phyloP scores from a whole-genome alignment of 2,797 vertebrate genomes.

The Anniella stebbinsi region DNA sequence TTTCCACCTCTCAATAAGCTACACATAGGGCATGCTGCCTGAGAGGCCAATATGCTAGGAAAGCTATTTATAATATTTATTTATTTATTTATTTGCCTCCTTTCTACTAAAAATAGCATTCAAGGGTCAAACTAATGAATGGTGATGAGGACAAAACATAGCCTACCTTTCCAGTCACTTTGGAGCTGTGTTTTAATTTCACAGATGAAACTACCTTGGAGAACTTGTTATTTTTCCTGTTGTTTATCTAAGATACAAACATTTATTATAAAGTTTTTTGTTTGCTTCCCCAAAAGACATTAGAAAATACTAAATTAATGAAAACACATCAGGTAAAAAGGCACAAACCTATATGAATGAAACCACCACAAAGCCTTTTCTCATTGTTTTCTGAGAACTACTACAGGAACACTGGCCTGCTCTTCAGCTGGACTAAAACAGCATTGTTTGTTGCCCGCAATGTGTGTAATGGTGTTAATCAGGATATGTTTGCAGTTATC shows the following conservation, averaged over 20 bases:
- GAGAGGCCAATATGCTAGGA: background rate
- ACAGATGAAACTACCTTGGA: constrained; percentile 76
- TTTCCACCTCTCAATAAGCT: background rate
- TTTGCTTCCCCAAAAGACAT: background rate
- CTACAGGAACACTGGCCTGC: background rate
- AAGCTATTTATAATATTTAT: background rate
- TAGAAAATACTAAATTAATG: background rate
- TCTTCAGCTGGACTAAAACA: background rate
- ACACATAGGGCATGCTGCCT: background rate
- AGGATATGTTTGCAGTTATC: background rate
- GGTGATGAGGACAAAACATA: background rate
- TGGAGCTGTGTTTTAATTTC: constrained; percentile 77
- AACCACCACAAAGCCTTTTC: background rate
- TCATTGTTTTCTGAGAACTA: constrained; percentile 19
- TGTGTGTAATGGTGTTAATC: background rate
- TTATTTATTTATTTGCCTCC: too few relatives aligned
- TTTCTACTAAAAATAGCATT: too few relatives aligned
- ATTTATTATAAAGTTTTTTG: constrained; percentile 32
- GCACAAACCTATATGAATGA: background rate
- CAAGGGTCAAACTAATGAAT: background rate
- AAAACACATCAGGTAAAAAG: constrained; percentile 26
- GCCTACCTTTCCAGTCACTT: constrained; percentile 76
- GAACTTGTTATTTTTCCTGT: constrained; percentile 67
- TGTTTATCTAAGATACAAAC: constrained; percentile 64
- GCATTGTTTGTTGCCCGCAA: background rate